These are phyloP conservation scores for Parnassius orleans DNA, from an alignment of 2,888 invertebrate genomes.

Conservation along the genomic window DNA sequence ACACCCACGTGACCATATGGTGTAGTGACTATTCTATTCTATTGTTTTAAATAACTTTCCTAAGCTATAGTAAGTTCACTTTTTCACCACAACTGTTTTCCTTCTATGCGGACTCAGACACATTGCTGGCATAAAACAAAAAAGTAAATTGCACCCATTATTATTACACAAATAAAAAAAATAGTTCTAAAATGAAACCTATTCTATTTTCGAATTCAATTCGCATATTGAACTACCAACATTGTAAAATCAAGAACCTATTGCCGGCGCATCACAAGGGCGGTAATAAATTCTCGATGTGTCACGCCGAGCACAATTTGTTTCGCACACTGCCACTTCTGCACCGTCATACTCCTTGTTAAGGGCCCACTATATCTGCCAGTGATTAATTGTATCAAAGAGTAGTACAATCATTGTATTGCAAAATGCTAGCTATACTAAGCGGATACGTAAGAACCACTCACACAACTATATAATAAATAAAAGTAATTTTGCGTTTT, in stretches of 20 bases:
- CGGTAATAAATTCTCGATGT: slow-evolving; percentile 48
- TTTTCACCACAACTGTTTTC: no score
- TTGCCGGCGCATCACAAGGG: slow-evolving; percentile 13
- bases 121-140: no score
- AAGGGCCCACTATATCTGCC: slow-evolving; percentile 12
- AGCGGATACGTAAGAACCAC: not conserved
- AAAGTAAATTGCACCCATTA: no score
- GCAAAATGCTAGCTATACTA: not conserved
- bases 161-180: not conserved
- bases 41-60: no score
- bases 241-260: not conserved
- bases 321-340: slow-evolving; percentile 44
- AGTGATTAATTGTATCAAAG: slow-evolving; percentile 15
- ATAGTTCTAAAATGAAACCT: not conserved
- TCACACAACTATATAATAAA: no score
- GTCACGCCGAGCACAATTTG: slow-evolving; percentile 51
- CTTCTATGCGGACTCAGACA: no score
- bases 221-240: not conserved
- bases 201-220: not conserved
- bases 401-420: not conserved
- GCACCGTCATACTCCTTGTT: slow-evolving; percentile 36
- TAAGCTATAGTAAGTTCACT: no score
- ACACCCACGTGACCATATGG: no score
- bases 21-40: no score
- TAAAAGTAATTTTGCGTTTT: no score